Evolutionary conservation across 1,140 invertebrate genomes (phyloP).

Genomic region (Episyrphus balteatus): DNA sequence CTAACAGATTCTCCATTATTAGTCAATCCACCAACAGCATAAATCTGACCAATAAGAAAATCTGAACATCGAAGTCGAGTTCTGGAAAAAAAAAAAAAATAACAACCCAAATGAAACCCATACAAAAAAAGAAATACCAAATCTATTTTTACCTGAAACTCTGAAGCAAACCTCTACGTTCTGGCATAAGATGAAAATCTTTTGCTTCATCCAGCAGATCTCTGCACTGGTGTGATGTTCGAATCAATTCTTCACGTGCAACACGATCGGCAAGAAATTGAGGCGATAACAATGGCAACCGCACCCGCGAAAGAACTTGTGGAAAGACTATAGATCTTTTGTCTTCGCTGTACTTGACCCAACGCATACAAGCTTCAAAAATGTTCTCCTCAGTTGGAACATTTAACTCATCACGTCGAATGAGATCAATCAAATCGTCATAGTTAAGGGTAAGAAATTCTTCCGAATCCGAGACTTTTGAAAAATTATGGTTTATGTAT

Average conservation of each 20-base stretch:
- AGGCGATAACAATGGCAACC: conserved; percentile 70
- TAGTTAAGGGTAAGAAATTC: conserved; percentile 55
- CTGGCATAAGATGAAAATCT: conserved; percentile 77
- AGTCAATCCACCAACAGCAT: conserved; percentile 77
- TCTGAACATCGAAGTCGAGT: conserved; percentile 67
- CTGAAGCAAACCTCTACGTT: conserved; percentile 59
- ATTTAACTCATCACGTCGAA: conserved; percentile 69
- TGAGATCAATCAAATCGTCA: conserved; percentile 57
- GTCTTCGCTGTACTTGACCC: conserved; percentile 61
- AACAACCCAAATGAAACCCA: too few relatives aligned
- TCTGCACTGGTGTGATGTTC: conserved; percentile 62
- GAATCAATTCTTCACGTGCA: conserved; percentile 69
- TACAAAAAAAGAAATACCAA: neutral
- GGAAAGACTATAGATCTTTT: conserved; percentile 50
- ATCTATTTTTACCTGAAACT: conserved; percentile 43
- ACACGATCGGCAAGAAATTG: conserved; percentile 75
- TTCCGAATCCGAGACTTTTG: conserved; percentile 63
- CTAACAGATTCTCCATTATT: conserved; percentile 76
- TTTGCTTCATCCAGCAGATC: conserved; percentile 75
- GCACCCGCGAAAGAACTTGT: conserved; percentile 60
- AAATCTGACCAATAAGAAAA: conserved; percentile 67
- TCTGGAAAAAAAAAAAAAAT: conserved; percentile 13
- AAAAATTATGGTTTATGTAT: conserved; percentile 76
- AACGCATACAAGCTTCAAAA: conserved; percentile 73
- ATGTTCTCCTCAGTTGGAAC: conserved; percentile 61